Percentiles rank a stretch among this genome's conserved stretches.
Evolutionary conservation across 2,797 vertebrate genomes (phyloP).

Genomic region (Liasis olivaceus): DNA sequence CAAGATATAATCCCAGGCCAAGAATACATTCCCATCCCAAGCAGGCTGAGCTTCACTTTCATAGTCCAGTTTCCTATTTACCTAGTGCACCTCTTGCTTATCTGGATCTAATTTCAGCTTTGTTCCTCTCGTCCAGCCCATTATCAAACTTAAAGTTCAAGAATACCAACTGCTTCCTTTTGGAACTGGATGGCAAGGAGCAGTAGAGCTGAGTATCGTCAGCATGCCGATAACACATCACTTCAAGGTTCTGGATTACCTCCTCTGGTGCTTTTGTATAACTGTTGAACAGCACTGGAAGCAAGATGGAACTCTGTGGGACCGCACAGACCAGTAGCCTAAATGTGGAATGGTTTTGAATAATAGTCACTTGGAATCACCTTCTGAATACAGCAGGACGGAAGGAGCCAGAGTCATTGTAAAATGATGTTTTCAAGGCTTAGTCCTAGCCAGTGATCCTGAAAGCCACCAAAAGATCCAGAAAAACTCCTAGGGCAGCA

Average conservation of each 20-base stretch:
- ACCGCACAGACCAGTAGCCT: not conserved
- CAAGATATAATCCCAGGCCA: not conserved
- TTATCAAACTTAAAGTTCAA: not conserved
- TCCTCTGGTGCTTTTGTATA: not conserved
- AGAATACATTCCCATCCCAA: not conserved
- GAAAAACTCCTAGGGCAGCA: not conserved
- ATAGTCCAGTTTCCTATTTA: not conserved
- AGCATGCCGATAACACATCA: not conserved
- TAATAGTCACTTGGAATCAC: not conserved
- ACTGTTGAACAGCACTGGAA: not conserved
- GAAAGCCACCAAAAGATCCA: not conserved
- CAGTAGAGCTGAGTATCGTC: not conserved
- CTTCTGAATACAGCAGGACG: not conserved
- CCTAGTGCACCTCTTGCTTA: not conserved
- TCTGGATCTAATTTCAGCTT: not conserved
- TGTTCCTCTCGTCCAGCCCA: not conserved
- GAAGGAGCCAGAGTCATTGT: not conserved
- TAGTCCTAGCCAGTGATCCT: not conserved
- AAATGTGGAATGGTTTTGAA: not conserved
- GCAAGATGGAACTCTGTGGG: not conserved
- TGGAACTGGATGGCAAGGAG: not conserved
- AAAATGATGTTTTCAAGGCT: not conserved
- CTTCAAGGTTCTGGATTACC: not conserved
- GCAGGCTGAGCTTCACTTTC: not conserved
- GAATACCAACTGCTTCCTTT: not conserved